Evolutionary conservation across 2,888 invertebrate genomes (phyloP).

Genomic region (Apamea sordens): DNA sequence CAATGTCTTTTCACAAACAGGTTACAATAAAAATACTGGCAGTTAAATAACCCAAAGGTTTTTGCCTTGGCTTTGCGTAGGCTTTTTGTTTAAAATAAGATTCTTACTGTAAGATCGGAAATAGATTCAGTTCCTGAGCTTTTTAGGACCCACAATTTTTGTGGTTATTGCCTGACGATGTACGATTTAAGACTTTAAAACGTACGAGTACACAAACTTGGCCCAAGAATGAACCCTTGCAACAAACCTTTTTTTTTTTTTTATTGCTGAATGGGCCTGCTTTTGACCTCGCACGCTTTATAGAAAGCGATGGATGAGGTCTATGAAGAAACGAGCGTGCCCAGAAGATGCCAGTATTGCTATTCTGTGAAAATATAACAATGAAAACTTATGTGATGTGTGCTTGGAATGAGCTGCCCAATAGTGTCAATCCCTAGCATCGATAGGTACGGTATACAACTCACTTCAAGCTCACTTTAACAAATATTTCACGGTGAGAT

Average conservation of each 20-base stretch:
- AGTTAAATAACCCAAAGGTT: not conserved
- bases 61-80: not conserved
- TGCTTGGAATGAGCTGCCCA: too few species aligned
- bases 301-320: too few species aligned
- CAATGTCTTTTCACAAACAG: not conserved
- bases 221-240: slow-evolving; percentile 2
- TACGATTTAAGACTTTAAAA: not conserved
- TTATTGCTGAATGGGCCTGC: too few species aligned
- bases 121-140: not conserved
- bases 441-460: too few species aligned
- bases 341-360: too few species aligned
- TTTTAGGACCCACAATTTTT: not conserved
- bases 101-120: not conserved
- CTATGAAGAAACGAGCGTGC: too few species aligned
- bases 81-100: not conserved
- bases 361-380: too few species aligned
- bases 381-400: too few species aligned
- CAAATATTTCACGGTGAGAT: too few species aligned
- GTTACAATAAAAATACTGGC: not conserved
- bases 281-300: too few species aligned
- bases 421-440: too few species aligned
- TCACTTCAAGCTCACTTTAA: too few species aligned
- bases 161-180: not conserved
- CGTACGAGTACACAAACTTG: not conserved
- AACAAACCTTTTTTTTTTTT: not conserved